Conservation (phyloP, 2,113 vertebrate genomes). For the Emydura subglobosa region DNA sequence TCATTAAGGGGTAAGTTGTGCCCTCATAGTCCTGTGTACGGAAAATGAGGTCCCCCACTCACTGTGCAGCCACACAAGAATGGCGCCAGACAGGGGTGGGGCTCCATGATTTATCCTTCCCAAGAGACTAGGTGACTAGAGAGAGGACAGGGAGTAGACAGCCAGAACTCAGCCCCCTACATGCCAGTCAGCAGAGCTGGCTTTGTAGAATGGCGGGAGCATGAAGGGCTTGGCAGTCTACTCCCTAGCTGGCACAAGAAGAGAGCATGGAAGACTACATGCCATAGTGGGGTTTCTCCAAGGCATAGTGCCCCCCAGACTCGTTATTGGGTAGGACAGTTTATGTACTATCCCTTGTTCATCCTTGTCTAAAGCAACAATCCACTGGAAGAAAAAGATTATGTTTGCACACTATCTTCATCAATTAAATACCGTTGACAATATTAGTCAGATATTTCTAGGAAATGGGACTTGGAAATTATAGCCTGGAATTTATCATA, state of each 20-base stretch:
- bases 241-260: background rate
- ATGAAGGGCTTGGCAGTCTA: background rate
- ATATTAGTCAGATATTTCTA: background rate
- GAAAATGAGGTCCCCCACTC: background rate
- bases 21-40: conserved; percentile 27
- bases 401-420: background rate
- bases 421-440: background rate
- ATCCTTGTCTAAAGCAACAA: too few species aligned
- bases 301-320: background rate
- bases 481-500: background rate
- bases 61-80: background rate
- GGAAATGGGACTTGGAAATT: background rate
- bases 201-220: background rate
- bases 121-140: background rate
- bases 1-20: conserved; percentile 59
- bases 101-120: background rate
- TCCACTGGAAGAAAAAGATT: too few species aligned
- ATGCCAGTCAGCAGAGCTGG: background rate
- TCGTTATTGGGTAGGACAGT: background rate
- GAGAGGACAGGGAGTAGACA: background rate
- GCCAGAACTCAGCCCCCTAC: background rate
- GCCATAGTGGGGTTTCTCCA: background rate
- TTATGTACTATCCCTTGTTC: background rate
- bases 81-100: background rate
- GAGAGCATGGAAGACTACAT: background rate